Percentiles rank a stretch among this genome's conserved stretches.
Evolutionary conservation across 2,797 vertebrate species (phyloP).

Genomic region (Clamator glandarius): DNA sequence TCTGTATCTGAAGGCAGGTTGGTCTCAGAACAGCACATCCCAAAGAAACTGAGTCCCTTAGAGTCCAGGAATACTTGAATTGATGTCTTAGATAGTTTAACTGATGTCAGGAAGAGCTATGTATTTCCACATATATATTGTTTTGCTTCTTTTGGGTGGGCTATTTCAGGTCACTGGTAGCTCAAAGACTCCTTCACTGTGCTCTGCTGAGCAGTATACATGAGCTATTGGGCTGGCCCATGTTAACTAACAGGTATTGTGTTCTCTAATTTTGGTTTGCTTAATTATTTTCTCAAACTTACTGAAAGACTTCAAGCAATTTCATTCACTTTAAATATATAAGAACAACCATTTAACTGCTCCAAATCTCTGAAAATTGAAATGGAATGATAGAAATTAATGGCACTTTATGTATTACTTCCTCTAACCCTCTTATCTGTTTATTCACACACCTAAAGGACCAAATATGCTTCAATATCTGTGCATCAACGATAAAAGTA

Average conservation of each 20-base stretch:
- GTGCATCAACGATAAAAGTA: not conserved
- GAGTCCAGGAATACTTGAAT: rapidly evolving
- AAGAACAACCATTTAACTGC: not conserved
- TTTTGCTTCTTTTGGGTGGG: not conserved
- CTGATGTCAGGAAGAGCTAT: not conserved
- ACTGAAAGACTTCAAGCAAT: not conserved
- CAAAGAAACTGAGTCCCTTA: not conserved
- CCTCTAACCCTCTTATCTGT: not conserved
- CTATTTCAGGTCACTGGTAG: not conserved
- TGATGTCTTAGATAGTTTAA: not conserved
- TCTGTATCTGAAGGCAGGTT: not conserved
- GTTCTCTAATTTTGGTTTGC: not conserved
- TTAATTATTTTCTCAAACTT: not conserved
- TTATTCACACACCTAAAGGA: not conserved
- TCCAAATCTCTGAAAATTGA: not conserved
- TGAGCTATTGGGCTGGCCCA: not conserved
- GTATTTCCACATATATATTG: not conserved
- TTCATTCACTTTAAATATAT: not conserved
- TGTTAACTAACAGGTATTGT: not conserved
- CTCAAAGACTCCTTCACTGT: not conserved
- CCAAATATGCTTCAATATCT: not conserved
- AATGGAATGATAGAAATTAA: not conserved
- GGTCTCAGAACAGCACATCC: not conserved
- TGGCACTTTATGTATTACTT: not conserved
- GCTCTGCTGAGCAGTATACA: not conserved